These are phyloP conservation scores for Caenorhabditis macrosperma DNA, from an alignment of 2,888 invertebrate genomes.

Conservation along the genomic window DNA sequence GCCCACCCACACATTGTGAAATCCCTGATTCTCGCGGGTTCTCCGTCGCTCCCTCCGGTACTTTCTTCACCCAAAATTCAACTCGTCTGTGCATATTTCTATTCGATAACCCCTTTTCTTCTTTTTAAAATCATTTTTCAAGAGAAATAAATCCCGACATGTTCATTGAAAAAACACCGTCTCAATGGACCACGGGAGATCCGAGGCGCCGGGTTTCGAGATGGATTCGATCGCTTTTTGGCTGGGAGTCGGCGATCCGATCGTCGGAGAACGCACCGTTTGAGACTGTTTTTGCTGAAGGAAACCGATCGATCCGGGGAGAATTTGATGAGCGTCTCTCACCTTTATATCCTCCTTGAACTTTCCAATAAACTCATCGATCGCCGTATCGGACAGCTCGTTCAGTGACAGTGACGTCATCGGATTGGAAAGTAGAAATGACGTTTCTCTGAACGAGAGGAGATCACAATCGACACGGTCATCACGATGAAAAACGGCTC, in stretches of 20 bases:
- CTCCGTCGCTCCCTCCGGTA: neutral
- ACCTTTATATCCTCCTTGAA: slow-evolving; percentile 4
- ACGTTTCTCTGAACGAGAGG: too few species aligned
- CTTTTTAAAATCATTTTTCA: neutral
- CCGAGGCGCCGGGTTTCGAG: neutral
- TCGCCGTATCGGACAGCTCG: slow-evolving; percentile 8
- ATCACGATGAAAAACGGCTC: too few species aligned
- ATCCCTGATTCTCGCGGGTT: neutral
- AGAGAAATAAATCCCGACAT: neutral
- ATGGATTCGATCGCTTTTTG: neutral
- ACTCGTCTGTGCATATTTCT: neutral
- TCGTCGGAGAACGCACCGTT: neutral
- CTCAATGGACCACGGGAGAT: neutral
- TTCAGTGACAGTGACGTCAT: neutral
- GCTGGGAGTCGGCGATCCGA: neutral
- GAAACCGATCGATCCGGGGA: too few species aligned
- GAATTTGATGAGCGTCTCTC: too few species aligned
- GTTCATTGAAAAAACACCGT: neutral
- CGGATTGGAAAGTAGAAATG: neutral
- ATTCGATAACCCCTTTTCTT: too few species aligned
- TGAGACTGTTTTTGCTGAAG: neutral
- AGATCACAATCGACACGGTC: too few species aligned
- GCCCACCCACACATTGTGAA: too few species aligned
- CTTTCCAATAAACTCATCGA: slow-evolving; percentile 13
- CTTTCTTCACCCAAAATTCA: neutral